phyloP scores from a whole-genome alignment of 2,888 invertebrate genomes.

The Matsumyia berberina region DNA sequence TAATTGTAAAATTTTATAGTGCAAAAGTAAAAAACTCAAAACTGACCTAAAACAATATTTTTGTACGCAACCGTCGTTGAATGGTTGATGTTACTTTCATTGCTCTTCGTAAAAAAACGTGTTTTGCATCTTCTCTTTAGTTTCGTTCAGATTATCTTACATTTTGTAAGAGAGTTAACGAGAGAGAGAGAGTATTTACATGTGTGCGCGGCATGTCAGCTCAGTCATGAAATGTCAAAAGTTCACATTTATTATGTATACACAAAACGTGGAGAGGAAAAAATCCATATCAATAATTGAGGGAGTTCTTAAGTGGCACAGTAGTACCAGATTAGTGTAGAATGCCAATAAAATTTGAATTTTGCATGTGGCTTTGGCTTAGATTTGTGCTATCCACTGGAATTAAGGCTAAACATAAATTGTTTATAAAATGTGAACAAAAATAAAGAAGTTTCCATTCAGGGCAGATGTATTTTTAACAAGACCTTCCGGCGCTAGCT shows the following conservation, averaged over 20 bases:
- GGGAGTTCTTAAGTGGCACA: slow-evolving; percentile 58
- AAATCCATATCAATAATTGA: slow-evolving; percentile 65
- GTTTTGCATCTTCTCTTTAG: slow-evolving; percentile 12
- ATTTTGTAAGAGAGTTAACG: neutral
- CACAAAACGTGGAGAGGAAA: slow-evolving; percentile 46
- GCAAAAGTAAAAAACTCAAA: slow-evolving; percentile 27
- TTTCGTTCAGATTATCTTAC: slow-evolving; percentile 42
- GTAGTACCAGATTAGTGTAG: slow-evolving; percentile 51
- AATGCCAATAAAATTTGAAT: slow-evolving; percentile 55
- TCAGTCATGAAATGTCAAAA: slow-evolving; percentile 54
- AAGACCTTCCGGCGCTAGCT: no score
- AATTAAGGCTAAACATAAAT: no score
- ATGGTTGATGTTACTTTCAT: neutral
- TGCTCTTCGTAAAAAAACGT: neutral
- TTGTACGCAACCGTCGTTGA: slow-evolving; percentile 37
- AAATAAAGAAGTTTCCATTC: no score
- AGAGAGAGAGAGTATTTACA: slow-evolving; percentile 18
- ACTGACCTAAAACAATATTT: slow-evolving; percentile 64
- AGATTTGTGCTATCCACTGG: neutral
- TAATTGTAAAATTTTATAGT: slow-evolving; percentile 31
- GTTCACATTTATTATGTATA: slow-evolving; percentile 62
- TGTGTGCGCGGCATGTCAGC: slow-evolving; percentile 32
- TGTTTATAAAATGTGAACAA: no score
- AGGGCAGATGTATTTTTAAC: no score
- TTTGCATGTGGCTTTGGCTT: slow-evolving; percentile 27